Percentiles rank a stretch among this genome's conserved stretches.
Evolutionary conservation across 2,113 vertebrate species (phyloP).

Genomic region (Elaphurus davidianus): DNA sequence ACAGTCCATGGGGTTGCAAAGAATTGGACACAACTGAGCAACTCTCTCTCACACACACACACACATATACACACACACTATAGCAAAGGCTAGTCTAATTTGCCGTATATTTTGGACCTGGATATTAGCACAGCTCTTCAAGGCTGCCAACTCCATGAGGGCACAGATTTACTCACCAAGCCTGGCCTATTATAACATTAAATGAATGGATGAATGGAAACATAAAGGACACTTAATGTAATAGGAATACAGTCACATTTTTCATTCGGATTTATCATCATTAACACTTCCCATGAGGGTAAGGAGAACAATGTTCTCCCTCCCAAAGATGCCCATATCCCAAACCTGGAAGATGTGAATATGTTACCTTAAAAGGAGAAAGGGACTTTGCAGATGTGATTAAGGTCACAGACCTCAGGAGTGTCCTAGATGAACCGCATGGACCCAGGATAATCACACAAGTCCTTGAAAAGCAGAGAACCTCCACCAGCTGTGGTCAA

Average conservation of each 20-base stretch:
- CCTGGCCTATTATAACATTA: background rate
- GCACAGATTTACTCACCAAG: background rate
- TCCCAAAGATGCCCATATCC: background rate
- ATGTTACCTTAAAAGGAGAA: background rate
- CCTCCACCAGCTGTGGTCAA: background rate
- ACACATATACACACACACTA: background rate
- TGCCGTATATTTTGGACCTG: background rate
- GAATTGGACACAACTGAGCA: background rate
- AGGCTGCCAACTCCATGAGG: background rate
- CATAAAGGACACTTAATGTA: background rate
- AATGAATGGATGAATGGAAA: background rate
- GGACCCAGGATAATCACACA: background rate
- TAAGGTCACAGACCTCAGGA: background rate
- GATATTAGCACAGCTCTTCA: no score
- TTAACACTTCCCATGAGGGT: background rate
- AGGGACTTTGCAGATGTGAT: background rate
- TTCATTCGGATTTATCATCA: background rate
- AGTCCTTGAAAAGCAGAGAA: background rate
- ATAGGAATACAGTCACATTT: background rate
- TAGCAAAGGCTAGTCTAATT: background rate
- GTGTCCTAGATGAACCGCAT: background rate
- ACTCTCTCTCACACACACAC: background rate
- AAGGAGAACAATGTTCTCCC: background rate
- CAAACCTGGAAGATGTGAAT: background rate
- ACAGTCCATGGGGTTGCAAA: background rate